Base-by-base conservation (phyloP, 2,888 invertebrate species). In the Portevinia maculata region DNA sequence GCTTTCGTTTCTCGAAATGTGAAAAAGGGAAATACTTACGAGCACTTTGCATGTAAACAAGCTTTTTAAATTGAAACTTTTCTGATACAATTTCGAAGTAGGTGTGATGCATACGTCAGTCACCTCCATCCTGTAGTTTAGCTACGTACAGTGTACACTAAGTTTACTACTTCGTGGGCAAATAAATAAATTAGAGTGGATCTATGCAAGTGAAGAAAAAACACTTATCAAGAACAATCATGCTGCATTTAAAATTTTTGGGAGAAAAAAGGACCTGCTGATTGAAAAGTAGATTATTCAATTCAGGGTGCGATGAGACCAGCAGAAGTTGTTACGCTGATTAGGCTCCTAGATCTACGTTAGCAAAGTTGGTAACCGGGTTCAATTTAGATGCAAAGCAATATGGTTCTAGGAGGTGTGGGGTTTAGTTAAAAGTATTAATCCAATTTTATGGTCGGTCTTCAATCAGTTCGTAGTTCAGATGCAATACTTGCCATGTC, bases 31-130 rank as follows among this genome's bases (percentile, higher is more conserved):
- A 53, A 57, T 50, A 67, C 65, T 50, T 48, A 76, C 62, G 44
- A 73, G 83, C 78, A 78, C 71, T 67, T 75, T 76, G 78, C 83
- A 83, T 83, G 83, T 83, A 83, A 83, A 83, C 83, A 83, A 83
- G 83, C 55, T 73, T 83, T 83, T 83, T 73, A 83, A 83, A 83
- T 83, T 83, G 83, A 83, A 83, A 83, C 48, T 83, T 44, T 83
- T 83, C 67, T 62, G 57, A 83, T 83, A 78, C 78, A 78, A 83
- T 83, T 83, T 73, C 34, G 28, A 67, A 53, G 71, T 76, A 71
- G 67, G 71, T 67, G 83, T 67, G 83, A 83, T 73, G 78, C 50
- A 53, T 17, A 19, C 19, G 9, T 34, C 69, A 65, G n/a, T 48
- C 65, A 57, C 71, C 17, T 41, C 4, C 7, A 9, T 5, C n/a